Percentiles rank a stretch among this genome's conserved stretches.
phyloP scores from a whole-genome alignment of 2,888 invertebrate species.

The Tipula lateralis region DNA sequence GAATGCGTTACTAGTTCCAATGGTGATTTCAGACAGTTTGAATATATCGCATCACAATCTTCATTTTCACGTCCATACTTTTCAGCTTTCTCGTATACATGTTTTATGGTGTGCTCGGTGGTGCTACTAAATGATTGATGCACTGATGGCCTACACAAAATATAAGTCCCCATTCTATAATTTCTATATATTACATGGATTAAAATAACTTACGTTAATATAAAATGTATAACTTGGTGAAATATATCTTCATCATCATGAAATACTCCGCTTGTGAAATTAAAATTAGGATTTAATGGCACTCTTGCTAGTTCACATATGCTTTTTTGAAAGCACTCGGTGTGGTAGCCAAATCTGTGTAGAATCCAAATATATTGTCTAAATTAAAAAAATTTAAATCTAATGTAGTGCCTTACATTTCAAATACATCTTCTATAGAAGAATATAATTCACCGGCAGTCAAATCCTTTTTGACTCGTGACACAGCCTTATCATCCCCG shows the following conservation, averaged over 20 bases:
- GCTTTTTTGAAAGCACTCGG: background rate
- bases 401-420: background rate
- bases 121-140: background rate
- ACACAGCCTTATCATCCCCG: background rate
- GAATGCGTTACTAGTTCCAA: conserved; percentile 19
- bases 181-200: too few species aligned
- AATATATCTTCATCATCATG: background rate
- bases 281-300: background rate
- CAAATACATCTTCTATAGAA: background rate
- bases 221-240: conserved; percentile 3
- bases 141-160: background rate
- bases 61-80: background rate
- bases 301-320: conserved; percentile 4
- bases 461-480: background rate
- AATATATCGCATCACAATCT: background rate
- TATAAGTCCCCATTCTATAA: too few species aligned
- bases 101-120: background rate
- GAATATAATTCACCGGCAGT: background rate
- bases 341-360: background rate
- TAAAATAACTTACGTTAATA: conserved; percentile 16
- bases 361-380: too few species aligned
- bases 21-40: background rate
- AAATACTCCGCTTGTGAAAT: background rate
- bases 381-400: too few species aligned
- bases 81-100: conserved; percentile 20